Base-by-base conservation (phyloP, 2,113 vertebrate genomes). In the Desmodus rotundus region DNA sequence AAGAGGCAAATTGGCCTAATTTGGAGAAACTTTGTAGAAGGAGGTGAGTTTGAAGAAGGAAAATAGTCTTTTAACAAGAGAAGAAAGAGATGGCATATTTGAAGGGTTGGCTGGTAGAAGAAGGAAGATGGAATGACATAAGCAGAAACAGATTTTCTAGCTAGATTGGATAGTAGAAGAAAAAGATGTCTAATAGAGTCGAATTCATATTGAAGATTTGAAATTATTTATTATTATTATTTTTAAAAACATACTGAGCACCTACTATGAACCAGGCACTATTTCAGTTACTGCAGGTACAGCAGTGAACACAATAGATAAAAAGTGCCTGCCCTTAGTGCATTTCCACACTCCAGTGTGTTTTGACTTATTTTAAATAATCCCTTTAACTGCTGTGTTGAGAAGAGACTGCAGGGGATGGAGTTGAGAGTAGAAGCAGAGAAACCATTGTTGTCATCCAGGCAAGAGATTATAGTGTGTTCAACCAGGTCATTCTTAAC, bases 1-100 rank as follows among this genome's bases (percentile, higher is more conserved):
- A 47, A 87, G 58, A 82, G 36, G 14, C n/a, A 91, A 11, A 70
- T 50, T 76, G 13, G 9, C 58, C 41, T 26, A 36, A 36, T 91
- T 91, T 95, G 58, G 58, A 93, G 77, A 91, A 45, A 41, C 67
- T 93, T 90, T 76, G 43, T 76, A 47, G 45, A 93, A 95, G 20
- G 36, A 91, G 38, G 68, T 93, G 22, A 77, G 58, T 90, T 80
- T 67, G 31, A 76, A 92, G 73, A 50, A 86, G 47, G 28, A 72
- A 16, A 70, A 14, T 80, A 72, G 17, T 91, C 38, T 47, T 89
- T 78, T 92, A 87, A 76, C 43, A 74, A 45, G 43, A 76, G 28
- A 47, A 19, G 47, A 47, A 47, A 88, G 26, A 82, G 61, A 36
- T 47, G 36, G 17, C 19, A 7, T 81, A 41, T 80, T 72, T 65